A percentile compares a stretch with the other conserved stretches of the same genome.
phyloP scores from a whole-genome alignment of 2,888 invertebrate genomes.

The Anarsia innoxiella region DNA sequence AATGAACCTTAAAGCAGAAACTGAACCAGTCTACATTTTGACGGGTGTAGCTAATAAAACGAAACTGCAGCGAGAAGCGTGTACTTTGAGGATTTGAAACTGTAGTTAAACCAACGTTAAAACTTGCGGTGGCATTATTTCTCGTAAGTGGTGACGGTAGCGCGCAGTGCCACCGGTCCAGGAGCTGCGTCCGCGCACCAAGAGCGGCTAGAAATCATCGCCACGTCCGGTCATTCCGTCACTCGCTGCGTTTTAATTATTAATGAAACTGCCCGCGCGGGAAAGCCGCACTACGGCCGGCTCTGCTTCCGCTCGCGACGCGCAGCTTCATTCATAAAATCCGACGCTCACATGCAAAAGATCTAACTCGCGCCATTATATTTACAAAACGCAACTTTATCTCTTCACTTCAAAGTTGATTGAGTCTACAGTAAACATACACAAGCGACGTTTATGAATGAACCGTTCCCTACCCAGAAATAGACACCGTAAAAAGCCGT shows the following conservation, averaged over 20 bases:
- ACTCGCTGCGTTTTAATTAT: slow-evolving; percentile 71
- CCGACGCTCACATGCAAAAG: slow-evolving; percentile 20
- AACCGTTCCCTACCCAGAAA: slow-evolving; percentile 44
- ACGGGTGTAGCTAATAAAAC: no score
- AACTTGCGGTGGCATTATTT: background rate
- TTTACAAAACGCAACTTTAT: slow-evolving; percentile 38
- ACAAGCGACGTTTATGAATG: slow-evolving; percentile 30
- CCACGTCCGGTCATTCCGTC: slow-evolving; percentile 68
- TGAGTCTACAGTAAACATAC: slow-evolving; percentile 21
- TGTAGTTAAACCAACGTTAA: background rate
- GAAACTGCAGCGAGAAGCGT: no score
- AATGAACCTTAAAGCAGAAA: no score
- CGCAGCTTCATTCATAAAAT: slow-evolving; percentile 74
- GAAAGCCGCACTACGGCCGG: slow-evolving; percentile 71
- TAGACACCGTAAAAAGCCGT: slow-evolving; percentile 65
- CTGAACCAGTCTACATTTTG: no score
- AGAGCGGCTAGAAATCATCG: slow-evolving; percentile 69
- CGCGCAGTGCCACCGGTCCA: slow-evolving; percentile 26
- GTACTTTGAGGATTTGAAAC: no score
- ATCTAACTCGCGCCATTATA: slow-evolving; percentile 25
- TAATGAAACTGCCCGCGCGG: slow-evolving; percentile 72
- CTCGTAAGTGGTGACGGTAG: background rate
- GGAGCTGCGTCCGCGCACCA: slow-evolving; percentile 42
- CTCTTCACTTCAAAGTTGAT: slow-evolving; percentile 23
- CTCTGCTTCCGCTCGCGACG: slow-evolving; percentile 70